These are phyloP conservation scores for Trichosurus vulpecula DNA, from an alignment of 2,797 vertebrate genomes.

Conservation along the genomic window DNA sequence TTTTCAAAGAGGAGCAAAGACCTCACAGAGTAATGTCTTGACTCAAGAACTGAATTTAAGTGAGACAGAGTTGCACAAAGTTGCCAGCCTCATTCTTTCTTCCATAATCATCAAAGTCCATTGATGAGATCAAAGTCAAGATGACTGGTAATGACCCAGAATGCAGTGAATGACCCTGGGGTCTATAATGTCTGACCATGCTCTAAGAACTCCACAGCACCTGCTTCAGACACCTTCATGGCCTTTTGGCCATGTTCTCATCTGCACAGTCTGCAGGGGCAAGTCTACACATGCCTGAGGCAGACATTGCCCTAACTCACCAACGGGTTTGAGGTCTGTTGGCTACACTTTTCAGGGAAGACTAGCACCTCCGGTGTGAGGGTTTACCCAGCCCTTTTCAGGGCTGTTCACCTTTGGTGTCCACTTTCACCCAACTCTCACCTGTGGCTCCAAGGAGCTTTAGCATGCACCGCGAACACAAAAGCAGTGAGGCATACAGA, in stretches of 20 bases:
- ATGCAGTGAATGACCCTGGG: too few species aligned
- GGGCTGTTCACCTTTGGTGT: not conserved
- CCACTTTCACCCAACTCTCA: not conserved
- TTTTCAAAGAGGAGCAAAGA: not conserved
- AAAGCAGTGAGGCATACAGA: not conserved
- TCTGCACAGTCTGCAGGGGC: too few species aligned
- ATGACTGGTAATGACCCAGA: not conserved
- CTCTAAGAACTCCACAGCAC: not conserved
- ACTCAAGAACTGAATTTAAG: not conserved
- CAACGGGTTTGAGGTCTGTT: not conserved
- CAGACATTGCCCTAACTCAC: too few species aligned
- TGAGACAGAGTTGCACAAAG: not conserved
- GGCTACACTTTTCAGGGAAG: not conserved
- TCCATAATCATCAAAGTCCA: not conserved
- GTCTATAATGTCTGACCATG: not conserved
- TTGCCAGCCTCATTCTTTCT: not conserved
- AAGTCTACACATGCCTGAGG: too few species aligned
- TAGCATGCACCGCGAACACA: not conserved
- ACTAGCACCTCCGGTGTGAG: not conserved
- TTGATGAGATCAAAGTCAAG: not conserved
- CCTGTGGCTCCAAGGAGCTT: not conserved
- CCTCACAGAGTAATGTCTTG: not conserved
- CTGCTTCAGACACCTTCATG: not conserved
- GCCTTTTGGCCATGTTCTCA: too few species aligned
- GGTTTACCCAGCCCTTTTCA: not conserved